Percentiles rank a stretch among this genome's conserved stretches.
Conservation (phyloP, 2,888 invertebrate genomes). For the Catocala fraxini region DNA sequence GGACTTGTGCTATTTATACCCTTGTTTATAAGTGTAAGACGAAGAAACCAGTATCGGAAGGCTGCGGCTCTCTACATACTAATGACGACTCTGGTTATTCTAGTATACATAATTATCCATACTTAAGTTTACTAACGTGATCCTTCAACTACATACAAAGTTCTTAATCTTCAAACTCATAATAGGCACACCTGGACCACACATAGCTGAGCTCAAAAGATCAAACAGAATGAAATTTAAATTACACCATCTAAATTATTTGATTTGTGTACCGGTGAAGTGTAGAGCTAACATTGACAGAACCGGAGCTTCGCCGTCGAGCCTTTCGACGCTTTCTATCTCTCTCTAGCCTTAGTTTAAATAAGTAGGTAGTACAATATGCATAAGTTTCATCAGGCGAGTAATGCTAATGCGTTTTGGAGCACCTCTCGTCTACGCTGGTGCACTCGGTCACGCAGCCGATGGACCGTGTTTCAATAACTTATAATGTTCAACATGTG, state of each 20-base stretch:
- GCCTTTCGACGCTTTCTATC: conserved; percentile 45
- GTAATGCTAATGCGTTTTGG: conserved; percentile 74
- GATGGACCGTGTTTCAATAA: conserved; percentile 66
- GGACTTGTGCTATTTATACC: too few species aligned
- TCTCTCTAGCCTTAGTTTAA: conserved; percentile 55
- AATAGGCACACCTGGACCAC: conserved; percentile 15
- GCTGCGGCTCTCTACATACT: too few species aligned
- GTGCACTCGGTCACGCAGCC: conserved; percentile 61
- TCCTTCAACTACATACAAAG: conserved; percentile 2
- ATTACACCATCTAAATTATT: conserved; percentile 60
- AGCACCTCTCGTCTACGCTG: conserved; percentile 62
- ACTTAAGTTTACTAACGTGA: not conserved
- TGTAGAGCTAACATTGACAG: conserved; percentile 69
- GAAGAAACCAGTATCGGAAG: too few species aligned
- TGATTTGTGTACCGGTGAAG: conserved; percentile 64
- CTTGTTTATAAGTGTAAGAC: too few species aligned
- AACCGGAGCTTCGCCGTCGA: conserved; percentile 40
- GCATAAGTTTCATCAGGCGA: conserved; percentile 65
- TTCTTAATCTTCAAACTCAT: conserved; percentile 5
- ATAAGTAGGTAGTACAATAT: conserved; percentile 57
- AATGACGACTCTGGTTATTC: too few species aligned
- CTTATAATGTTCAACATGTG: conserved; percentile 40
- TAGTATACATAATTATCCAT: not conserved
- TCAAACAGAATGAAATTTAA: conserved; percentile 50
- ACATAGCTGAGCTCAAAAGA: conserved; percentile 19